Conservation (phyloP, 2,888 invertebrate species). For the Tetrapedia diversipes region DNA sequence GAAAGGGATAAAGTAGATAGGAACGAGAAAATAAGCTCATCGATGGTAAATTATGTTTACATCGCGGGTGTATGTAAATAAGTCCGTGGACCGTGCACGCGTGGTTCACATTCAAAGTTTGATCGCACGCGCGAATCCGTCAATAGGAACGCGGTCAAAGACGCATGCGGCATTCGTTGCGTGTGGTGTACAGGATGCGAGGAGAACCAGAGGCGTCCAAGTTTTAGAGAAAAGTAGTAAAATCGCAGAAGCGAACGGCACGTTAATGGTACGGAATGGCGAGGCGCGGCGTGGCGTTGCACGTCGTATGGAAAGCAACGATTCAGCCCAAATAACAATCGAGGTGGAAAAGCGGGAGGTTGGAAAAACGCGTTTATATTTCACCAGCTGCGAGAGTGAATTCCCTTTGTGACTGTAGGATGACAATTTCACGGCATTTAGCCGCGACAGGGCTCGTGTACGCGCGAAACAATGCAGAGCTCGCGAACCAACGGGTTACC, state of each 20-base stretch:
- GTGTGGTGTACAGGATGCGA: background rate
- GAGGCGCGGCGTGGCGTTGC: conserved; percentile 18
- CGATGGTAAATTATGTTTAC: conserved; percentile 23
- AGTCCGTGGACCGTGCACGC: too few relatives aligned
- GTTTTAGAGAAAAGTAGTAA: conserved; percentile 31
- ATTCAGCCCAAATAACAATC: conserved; percentile 77
- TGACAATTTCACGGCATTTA: conserved; percentile 82
- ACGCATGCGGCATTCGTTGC: conserved; percentile 8
- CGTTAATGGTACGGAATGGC: too few relatives aligned
- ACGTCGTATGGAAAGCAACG: conserved; percentile 62
- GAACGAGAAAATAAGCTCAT: conserved; percentile 13
- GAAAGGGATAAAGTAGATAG: background rate
- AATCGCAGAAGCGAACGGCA: conserved; percentile 37
- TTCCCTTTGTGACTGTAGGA: conserved; percentile 80
- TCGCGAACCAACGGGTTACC: conserved; percentile 67
- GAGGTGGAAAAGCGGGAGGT: conserved; percentile 72
- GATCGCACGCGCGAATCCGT: conserved; percentile 2
- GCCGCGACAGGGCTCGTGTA: conserved; percentile 75
- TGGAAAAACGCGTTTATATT: conserved; percentile 79
- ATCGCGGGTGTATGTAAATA: conserved; percentile 14
- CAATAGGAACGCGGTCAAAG: conserved; percentile 5
- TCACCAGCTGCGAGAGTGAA: conserved; percentile 77
- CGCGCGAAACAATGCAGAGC: conserved; percentile 74
- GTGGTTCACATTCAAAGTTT: too few relatives aligned
- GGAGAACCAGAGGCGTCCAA: background rate